A percentile compares a stretch with the other conserved stretches of the same genome.
These are phyloP conservation scores for Orestias chungarensis DNA, from an alignment of 2,797 vertebrate genomes.

Conservation along the genomic window DNA sequence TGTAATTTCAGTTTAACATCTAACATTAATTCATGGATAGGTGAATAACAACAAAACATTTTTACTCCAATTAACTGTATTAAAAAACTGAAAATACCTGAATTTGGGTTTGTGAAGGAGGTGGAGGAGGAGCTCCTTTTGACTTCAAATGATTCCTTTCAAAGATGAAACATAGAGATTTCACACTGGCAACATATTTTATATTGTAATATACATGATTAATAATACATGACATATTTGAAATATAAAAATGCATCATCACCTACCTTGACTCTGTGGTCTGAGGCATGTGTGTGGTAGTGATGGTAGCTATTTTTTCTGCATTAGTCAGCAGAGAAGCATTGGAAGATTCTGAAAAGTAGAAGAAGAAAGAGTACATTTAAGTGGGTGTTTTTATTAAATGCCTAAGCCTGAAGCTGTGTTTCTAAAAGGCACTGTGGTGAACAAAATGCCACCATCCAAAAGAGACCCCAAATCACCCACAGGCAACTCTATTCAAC, in stretches of 20 bases:
- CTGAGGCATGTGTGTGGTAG: conserved; percentile 94
- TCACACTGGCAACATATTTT: background rate
- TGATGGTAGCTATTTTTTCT: conserved; percentile 98
- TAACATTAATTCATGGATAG: background rate
- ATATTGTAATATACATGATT: background rate
- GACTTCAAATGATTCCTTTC: conserved; percentile 92
- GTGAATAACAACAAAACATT: no score
- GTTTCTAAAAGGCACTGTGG: conserved; percentile 37
- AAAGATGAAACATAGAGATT: conserved; percentile 23
- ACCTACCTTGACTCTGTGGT: conserved; percentile 76
- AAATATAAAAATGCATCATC: background rate
- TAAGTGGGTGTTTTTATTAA: conserved; percentile 26
- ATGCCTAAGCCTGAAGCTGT: conserved; percentile 17
- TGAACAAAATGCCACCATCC: conserved; percentile 48
- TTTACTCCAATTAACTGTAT: background rate
- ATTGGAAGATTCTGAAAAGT: conserved; percentile 90
- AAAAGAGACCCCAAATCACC: conserved; percentile 40
- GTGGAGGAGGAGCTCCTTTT: conserved; percentile 85
- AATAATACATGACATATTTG: background rate
- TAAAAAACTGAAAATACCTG: conserved; percentile 80
- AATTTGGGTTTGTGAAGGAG: conserved; percentile 78
- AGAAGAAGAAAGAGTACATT: conserved; percentile 8
- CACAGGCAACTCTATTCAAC: conserved; percentile 44
- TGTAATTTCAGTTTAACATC: background rate
- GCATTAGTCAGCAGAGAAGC: conserved; percentile 95